A percentile compares a stretch with the other conserved stretches of the same genome.
Conservation (phyloP, 30 jellyfish, hydroid and myxozoan species). For the Hydractinia echinata region DNA sequence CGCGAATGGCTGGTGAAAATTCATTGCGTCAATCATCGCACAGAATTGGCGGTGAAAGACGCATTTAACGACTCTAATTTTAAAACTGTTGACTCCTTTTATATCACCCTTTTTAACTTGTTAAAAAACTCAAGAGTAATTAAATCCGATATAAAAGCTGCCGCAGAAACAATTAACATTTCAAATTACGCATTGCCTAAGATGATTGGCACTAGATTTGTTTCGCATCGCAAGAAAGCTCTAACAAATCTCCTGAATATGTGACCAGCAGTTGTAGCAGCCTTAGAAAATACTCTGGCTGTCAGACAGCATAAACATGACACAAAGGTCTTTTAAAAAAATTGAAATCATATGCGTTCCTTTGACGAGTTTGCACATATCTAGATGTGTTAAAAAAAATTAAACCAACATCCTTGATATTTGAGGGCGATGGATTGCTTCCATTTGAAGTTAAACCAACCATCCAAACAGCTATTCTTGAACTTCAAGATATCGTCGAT, state of each 20-base stretch:
- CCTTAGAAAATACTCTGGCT: constrained; percentile 31
- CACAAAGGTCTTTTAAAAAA: constrained; percentile 23
- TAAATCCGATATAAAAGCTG: constrained; percentile 40
- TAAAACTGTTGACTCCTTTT: constrained; percentile 45
- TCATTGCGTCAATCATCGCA: constrained; percentile 64
- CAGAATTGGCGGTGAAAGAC: constrained; percentile 45
- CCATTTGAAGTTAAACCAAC: constrained; percentile 23
- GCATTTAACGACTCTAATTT: constrained; percentile 30
- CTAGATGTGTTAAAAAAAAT: constrained; percentile 27
- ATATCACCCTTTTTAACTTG: constrained; percentile 28
- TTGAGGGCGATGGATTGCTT: constrained; percentile 32
- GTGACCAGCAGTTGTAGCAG: constrained; percentile 43
- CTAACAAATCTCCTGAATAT: constrained; percentile 12
- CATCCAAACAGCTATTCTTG: constrained; percentile 30
- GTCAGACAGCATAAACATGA: constrained; percentile 6
- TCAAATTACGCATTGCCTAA: constrained; percentile 4
- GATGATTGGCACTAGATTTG: constrained; percentile 22
- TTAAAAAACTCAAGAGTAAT: too few relatives aligned
- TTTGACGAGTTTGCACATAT: neutral
- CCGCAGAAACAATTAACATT: neutral
- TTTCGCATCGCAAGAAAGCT: constrained; percentile 33
- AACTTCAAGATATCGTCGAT: constrained; percentile 36
- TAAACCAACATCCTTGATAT: constrained; percentile 25
- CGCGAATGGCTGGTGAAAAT: constrained; percentile 61
- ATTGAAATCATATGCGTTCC: neutral